Evolutionary conservation across 2,113 vertebrate species (phyloP).

Genomic region (Pseudopodoces humilis): DNA sequence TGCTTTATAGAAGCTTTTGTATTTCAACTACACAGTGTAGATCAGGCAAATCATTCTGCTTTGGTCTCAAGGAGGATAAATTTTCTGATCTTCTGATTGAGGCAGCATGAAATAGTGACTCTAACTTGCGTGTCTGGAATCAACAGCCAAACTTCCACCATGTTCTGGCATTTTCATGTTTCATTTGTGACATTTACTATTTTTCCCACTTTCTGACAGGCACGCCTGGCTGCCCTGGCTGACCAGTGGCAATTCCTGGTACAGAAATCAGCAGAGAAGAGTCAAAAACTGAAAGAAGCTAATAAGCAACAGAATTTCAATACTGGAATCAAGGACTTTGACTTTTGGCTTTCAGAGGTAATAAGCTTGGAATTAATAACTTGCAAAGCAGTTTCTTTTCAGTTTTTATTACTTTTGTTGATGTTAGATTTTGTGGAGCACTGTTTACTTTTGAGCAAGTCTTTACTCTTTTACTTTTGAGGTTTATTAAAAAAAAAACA

Average conservation of each 20-base stretch:
- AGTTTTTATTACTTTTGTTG: neutral
- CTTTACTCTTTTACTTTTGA: no score
- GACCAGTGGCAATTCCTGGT: conserved; percentile 99
- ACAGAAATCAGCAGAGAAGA: conserved; percentile 97
- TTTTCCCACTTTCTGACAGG: conserved; percentile 62
- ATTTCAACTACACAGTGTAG: rapidly evolving
- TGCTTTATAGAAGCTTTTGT: neutral
- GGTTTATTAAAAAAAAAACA: neutral
- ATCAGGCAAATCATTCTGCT: neutral
- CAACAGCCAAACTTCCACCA: neutral
- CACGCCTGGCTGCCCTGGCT: conserved; percentile 87
- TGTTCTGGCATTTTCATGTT: neutral
- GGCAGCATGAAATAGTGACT: neutral
- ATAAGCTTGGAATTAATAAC: neutral
- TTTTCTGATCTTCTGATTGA: neutral
- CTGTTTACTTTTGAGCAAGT: neutral
- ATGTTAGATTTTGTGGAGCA: neutral
- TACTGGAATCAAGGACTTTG: conserved; percentile 99
- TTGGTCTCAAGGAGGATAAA: rapidly evolving
- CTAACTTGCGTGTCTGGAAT: neutral
- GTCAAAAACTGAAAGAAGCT: conserved; percentile 97
- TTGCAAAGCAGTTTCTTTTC: neutral
- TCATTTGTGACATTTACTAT: neutral
- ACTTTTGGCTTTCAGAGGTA: conserved; percentile 99
- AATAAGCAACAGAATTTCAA: conserved; percentile 99